Percentiles rank a stretch among this genome's conserved stretches.
Conservation (phyloP, 2,888 invertebrate species). For the Neoaliturus tenellus region DNA sequence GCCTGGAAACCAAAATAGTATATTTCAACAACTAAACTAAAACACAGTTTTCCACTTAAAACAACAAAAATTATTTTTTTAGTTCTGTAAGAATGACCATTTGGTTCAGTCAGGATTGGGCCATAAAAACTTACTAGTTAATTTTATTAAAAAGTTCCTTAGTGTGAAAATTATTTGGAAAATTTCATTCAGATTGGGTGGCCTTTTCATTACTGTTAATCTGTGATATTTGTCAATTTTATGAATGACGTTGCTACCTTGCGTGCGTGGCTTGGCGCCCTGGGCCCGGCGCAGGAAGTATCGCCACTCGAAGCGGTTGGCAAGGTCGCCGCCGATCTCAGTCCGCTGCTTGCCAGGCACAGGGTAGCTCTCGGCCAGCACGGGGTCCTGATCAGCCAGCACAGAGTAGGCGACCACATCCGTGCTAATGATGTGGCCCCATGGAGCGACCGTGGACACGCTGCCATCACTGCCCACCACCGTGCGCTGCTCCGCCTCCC, state of each 20-base stretch:
- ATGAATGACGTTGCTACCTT: no score
- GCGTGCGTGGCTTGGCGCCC: slow-evolving; percentile 73
- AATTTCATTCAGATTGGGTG: no score
- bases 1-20: no score
- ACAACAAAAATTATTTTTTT: no score
- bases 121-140: no score
- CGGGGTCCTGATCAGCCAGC: slow-evolving; percentile 90
- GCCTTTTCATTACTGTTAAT: no score
- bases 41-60: no score
- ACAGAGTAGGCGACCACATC: slow-evolving; percentile 95
- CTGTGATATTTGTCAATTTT: no score
- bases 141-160: no score
- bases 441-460: slow-evolving; percentile 87
- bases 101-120: no score
- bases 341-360: slow-evolving; percentile 94
- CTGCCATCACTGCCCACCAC: slow-evolving; percentile 89
- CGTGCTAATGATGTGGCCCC: slow-evolving; percentile 92
- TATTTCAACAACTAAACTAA: no score
- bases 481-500: slow-evolving; percentile 89
- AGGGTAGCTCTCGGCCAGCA: slow-evolving; percentile 93
- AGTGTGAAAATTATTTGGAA: no score
- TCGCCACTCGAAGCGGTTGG: slow-evolving; percentile 97
- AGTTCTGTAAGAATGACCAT: neutral
- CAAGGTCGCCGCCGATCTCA: slow-evolving; percentile 92
- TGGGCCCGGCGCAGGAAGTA: slow-evolving; percentile 90